Base-by-base conservation (phyloP, 2,888 invertebrate genomes). In the Plagodis dolabraria region DNA sequence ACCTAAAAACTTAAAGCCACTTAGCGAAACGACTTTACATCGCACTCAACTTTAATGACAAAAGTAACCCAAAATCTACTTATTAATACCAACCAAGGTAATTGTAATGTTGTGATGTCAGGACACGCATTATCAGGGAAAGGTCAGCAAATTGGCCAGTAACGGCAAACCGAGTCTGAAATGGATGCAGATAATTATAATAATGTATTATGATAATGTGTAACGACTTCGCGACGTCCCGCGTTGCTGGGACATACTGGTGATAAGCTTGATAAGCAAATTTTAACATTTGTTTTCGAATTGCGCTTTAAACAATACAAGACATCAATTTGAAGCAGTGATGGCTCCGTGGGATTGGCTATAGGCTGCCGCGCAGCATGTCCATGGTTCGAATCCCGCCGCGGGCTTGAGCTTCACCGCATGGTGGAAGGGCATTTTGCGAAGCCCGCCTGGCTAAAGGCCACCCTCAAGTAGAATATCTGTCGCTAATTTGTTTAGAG, bases 191-290 rank as follows among this genome's bases (percentile, higher is more conserved):
- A 74, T 75, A 80, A 80, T 86, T 83, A 84, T 80, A 82, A 74
- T 82, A 80, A 83, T 79, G 83, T 80, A 76, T 82, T 85, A 83
- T 85, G 82, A 82, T 86, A 85, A 86, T 86, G 82, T 74, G 73
- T 76, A 79, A 80, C 71, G 77, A 72, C 70, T 74, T 71, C 69
- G 62, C 68, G 70, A 76, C 74, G 72, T 67, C 70, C 72, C 70
- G 75, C 70, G 51, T 58, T 67, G 10, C 10, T 8, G 67, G 52
- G 67, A 80, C 78, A 78, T 57, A 84, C 71, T 4, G 79, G 0
- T 5, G 33, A 0, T 5, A 2, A 43, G 65, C 44, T 65, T 65
- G 47, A 49, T n/a, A n/a, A 67, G 53, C 68, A 7, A 35, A 0
- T n/a, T n/a, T n/a, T n/a, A n/a, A n/a, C n/a, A n/a, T n/a, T n/a